Base-by-base conservation (phyloP, 2,888 invertebrate genomes). In the Papilio gigon region DNA sequence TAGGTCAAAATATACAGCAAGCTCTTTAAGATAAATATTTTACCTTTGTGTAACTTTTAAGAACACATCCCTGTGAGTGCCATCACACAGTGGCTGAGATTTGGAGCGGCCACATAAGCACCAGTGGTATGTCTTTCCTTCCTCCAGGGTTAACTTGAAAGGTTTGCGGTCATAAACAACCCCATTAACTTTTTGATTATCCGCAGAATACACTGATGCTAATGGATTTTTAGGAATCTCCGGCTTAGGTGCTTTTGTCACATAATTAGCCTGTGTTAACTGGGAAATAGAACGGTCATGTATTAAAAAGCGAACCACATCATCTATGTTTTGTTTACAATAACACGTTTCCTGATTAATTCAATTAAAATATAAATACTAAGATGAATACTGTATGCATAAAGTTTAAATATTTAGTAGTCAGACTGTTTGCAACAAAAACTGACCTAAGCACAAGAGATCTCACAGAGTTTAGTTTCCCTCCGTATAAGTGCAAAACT, bases 41-140 rank as follows among this genome's bases (percentile, higher is more conserved):
- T 82, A 95, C 95, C 93, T 95, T 58, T 95, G 93, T 70, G 93
- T 94, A 40, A 97, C 95, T 88, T 96, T 96, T 2, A 96, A 90
- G 75, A 93, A 95, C 22, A 94, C 89, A 83, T 94, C 95, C 83
- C 93, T 97, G 85, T 99, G 99, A 0, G 97, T 96, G 17, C 97
- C 97, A 91, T 99, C 99, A 87, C 99, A 99, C 53, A 99, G 92
- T 0, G 99, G 99, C 92, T 99, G 98, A 27, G 88, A 94, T 81
- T 97, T 96, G 71, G 98, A 98, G 74, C 95, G 94, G 0, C 99
- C 99, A 87, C 99, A 99, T 0, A 96, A 89, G 84, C 99, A 99
- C 98, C 99, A 99, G 33, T 93, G 87, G 85, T 98, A 98, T 0
- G 90, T 93, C 87, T 97, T 97, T 42, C 95, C 95, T 71, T 93